phyloP scores from a whole-genome alignment of 2,113 vertebrate genomes.

The Lepisosteus osseus region DNA sequence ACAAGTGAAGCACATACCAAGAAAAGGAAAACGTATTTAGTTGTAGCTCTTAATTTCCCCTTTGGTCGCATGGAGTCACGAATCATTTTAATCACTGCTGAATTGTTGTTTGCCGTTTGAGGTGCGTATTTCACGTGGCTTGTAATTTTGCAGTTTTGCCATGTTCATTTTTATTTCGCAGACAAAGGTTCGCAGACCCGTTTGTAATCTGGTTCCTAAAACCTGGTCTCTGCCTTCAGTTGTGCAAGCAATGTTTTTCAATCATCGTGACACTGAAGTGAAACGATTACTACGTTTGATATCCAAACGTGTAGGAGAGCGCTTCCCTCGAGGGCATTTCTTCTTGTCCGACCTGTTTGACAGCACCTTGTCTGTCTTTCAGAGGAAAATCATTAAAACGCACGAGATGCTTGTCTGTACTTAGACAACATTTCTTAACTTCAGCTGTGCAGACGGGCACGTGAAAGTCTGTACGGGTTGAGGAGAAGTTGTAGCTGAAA shows the following conservation, averaged over 20 bases:
- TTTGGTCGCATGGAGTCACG: too few relatives aligned
- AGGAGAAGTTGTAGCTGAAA: too few relatives aligned
- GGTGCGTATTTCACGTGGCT: too few relatives aligned
- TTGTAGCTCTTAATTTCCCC: too few relatives aligned
- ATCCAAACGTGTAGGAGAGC: conserved; percentile 57
- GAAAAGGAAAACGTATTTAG: too few relatives aligned
- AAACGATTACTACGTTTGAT: conserved; percentile 78
- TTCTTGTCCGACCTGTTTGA: conserved; percentile 82
- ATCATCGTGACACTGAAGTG: conserved; percentile 66
- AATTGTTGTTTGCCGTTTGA: too few relatives aligned
- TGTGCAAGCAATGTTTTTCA: conserved; percentile 44
- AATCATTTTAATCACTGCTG: too few relatives aligned
- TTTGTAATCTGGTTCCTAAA: conserved; percentile 36
- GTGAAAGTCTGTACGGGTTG: too few relatives aligned
- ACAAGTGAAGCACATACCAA: too few relatives aligned
- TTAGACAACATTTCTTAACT: neutral
- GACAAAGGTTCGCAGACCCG: neutral
- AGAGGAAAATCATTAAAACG: too few relatives aligned
- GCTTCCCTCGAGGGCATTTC: conserved; percentile 63
- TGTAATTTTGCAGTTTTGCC: too few relatives aligned
- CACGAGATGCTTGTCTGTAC: neutral
- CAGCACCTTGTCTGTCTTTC: conserved; percentile 58
- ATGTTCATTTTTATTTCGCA: too few relatives aligned
- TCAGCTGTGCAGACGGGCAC: neutral
- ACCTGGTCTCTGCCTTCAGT: conserved; percentile 33